These are phyloP conservation scores for Dolichomitus sp. DNA, from an alignment of 2,888 invertebrate species.

Conservation along the genomic window DNA sequence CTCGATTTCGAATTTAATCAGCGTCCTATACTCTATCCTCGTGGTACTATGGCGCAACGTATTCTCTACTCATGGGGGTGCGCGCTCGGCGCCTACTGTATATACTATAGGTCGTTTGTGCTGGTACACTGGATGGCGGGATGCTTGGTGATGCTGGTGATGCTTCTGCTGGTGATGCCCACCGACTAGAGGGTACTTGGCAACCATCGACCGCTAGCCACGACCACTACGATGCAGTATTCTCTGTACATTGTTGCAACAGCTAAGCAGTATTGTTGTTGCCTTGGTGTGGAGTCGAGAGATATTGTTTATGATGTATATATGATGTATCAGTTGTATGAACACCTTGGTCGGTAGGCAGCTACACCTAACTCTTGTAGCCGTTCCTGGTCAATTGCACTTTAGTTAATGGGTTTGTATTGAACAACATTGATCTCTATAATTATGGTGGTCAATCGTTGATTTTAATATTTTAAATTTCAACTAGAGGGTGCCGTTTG, in stretches of 20 bases:
- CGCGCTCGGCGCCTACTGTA: not conserved
- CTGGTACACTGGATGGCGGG: not conserved
- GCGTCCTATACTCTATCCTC: conserved; percentile 38
- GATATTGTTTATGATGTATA: conserved; percentile 9
- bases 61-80: conserved; percentile 66
- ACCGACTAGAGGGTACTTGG: conserved; percentile 25
- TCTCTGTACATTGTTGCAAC: not conserved
- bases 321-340: not conserved
- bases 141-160: conserved; percentile 22
- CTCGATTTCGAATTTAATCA: conserved; percentile 55
- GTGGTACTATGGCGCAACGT: conserved; percentile 67
- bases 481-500: no score
- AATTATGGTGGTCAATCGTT: not conserved
- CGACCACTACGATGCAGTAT: conserved; percentile 10
- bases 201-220: conserved; percentile 49
- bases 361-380: not conserved
- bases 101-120: not conserved
- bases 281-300: not conserved
- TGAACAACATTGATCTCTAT: not conserved
- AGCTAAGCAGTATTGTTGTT: conserved; percentile 1
- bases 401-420: not conserved
- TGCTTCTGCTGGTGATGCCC: conserved; percentile 3
- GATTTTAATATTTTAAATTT: not conserved
- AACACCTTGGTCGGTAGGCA: not conserved
- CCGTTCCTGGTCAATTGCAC: not conserved